Evolutionary conservation across 53 echinoderm and acorn worm species (phyloP).

Genomic region (Glandiceps talaboti): DNA sequence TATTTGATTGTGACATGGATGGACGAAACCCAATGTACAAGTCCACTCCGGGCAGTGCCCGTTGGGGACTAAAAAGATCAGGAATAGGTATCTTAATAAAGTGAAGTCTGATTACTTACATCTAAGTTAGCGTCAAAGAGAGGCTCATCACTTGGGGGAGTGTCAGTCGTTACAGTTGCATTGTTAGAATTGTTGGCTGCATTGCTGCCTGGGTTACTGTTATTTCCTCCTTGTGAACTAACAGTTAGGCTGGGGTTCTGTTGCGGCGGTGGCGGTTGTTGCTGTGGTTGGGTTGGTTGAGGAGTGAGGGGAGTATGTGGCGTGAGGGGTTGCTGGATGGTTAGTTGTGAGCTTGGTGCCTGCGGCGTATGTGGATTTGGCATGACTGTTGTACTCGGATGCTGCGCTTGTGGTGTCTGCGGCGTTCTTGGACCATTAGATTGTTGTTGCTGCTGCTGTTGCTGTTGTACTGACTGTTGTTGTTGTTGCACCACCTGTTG

Average conservation of each 20-base stretch:
- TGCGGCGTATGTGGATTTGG: neutral
- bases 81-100: too few species aligned
- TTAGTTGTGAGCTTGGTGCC: neutral
- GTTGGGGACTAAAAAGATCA: too few species aligned
- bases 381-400: slow-evolving; percentile 7
- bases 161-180: neutral
- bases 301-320: neutral
- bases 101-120: too few species aligned
- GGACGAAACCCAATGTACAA: too few species aligned
- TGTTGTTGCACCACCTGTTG: slow-evolving; percentile 7
- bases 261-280: slow-evolving; percentile 15
- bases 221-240: neutral
- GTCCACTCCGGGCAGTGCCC: too few species aligned
- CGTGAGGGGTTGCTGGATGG: neutral
- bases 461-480: slow-evolving; percentile 28
- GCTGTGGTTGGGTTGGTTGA: slow-evolving; percentile 6
- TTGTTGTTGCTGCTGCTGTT: slow-evolving; percentile 33
- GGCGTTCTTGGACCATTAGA: slow-evolving; percentile 25
- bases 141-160: slow-evolving; percentile 19
- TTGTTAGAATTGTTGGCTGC: neutral
- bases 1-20: neutral
- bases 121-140: slow-evolving; percentile 97
- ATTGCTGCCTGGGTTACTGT: neutral
- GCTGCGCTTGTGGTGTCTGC: slow-evolving; percentile 13
- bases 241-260: neutral